A percentile compares a stretch with the other conserved stretches of the same genome.
These are phyloP conservation scores for Megaleporinus macrocephalus DNA, from an alignment of 2,113 vertebrate genomes.

Conservation along the genomic window DNA sequence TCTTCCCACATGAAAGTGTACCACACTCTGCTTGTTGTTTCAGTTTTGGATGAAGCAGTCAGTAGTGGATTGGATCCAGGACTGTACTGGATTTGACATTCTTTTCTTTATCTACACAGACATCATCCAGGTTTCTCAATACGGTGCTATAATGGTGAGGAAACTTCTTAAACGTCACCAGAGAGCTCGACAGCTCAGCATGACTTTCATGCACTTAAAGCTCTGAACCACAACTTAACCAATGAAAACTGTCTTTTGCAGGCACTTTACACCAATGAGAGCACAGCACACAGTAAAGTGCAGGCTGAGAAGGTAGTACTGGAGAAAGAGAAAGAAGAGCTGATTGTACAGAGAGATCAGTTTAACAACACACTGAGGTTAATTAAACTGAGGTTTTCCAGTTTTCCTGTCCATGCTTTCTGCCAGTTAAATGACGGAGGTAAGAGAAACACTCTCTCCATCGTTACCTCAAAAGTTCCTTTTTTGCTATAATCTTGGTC, in stretches of 20 bases:
- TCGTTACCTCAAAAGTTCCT: neutral
- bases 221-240: neutral
- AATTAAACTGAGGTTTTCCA: conserved; percentile 36
- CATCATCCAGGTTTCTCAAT: conserved; percentile 10
- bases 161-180: neutral
- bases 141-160: conserved; percentile 26
- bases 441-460: neutral
- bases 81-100: neutral
- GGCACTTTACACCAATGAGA: conserved; percentile 29
- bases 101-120: conserved; percentile 33
- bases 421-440: conserved; percentile 14
- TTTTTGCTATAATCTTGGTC: neutral
- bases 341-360: conserved; percentile 10
- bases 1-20: neutral
- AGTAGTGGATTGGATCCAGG: neutral
- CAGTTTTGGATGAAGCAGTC: neutral
- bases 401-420: conserved; percentile 23
- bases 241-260: conserved; percentile 1
- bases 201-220: neutral
- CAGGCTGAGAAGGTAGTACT: conserved; percentile 19
- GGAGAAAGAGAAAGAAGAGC: conserved; percentile 24
- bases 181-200: neutral
- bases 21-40: neutral
- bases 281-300: neutral
- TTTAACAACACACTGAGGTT: conserved; percentile 14